Evolutionary conservation across 2,888 invertebrate genomes (phyloP).

Genomic region (Deilephila porcellus): DNA sequence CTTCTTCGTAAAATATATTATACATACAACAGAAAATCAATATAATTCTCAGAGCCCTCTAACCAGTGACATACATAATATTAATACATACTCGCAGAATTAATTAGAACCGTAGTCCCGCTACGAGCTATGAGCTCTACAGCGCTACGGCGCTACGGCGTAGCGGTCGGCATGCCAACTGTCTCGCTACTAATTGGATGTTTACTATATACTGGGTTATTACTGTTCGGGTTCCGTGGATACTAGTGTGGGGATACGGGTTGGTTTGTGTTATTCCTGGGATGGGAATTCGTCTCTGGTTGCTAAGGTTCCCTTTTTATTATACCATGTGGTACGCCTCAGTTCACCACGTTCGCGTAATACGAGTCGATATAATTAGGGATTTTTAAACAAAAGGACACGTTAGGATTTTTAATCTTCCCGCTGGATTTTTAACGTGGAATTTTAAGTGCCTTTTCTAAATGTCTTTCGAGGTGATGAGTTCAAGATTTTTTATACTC

Average conservation of each 20-base stretch:
- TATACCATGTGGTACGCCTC: too few species aligned
- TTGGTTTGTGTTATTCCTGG: neutral
- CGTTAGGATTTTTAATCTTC: too few species aligned
- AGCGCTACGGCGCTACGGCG: constrained; percentile 43
- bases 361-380: too few species aligned
- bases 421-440: too few species aligned
- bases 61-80: neutral
- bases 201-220: constrained; percentile 13
- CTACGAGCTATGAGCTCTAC: constrained; percentile 34
- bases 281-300: neutral
- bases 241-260: neutral
- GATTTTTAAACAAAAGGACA: too few species aligned
- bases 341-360: too few species aligned
- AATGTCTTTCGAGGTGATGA: too few species aligned
- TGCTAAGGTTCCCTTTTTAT: too few species aligned
- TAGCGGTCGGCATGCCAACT: constrained; percentile 35
- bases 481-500: too few species aligned
- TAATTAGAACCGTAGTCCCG: constrained; percentile 16
- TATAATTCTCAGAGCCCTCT: neutral
- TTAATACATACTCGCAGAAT: neutral
- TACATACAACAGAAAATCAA: neutral
- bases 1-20: neutral
- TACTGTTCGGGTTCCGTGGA: neutral
- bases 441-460: too few species aligned
- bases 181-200: constrained; percentile 23